These are phyloP conservation scores for Limnephilus auricula DNA, from an alignment of 2,888 invertebrate genomes.

Conservation along the genomic window DNA sequence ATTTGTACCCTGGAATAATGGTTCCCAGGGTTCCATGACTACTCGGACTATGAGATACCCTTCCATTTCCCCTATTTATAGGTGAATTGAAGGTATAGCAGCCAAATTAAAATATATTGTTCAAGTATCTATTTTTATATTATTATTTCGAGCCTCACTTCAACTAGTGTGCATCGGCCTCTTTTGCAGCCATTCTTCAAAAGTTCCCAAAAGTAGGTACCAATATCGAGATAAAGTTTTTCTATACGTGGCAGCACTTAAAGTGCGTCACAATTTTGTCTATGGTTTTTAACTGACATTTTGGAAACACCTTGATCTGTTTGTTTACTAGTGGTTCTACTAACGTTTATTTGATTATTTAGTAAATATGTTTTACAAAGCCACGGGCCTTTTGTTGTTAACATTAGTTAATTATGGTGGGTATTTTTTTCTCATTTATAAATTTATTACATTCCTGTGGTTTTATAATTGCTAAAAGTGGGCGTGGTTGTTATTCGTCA, in stretches of 20 bases:
- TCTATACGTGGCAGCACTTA: neutral
- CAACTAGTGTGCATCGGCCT: too few species aligned
- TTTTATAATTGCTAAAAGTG: neutral
- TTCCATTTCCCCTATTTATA: too few species aligned
- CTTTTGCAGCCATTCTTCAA: neutral
- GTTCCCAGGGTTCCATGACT: too few species aligned
- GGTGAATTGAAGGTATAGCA: too few species aligned
- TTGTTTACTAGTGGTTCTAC: neutral
- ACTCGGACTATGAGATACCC: too few species aligned
- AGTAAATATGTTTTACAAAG: slow-evolving; percentile 9
- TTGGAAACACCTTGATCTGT: neutral
- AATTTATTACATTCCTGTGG: neutral
- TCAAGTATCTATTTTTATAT: too few species aligned
- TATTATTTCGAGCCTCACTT: too few species aligned
- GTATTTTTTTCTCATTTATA: neutral
- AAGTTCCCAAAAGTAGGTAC: neutral
- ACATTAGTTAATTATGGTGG: slow-evolving; percentile 21
- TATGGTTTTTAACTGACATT: slow-evolving; percentile 29
- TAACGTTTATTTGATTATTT: neutral
- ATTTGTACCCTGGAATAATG: too few species aligned
- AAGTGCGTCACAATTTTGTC: neutral
- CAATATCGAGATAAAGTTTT: neutral
- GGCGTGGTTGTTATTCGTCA: slow-evolving; percentile 15
- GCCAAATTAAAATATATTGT: too few species aligned
- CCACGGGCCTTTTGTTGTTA: neutral